These are phyloP conservation scores for Leptodactylus fuscus DNA, from an alignment of 2,113 vertebrate genomes.

Conservation along the genomic window DNA sequence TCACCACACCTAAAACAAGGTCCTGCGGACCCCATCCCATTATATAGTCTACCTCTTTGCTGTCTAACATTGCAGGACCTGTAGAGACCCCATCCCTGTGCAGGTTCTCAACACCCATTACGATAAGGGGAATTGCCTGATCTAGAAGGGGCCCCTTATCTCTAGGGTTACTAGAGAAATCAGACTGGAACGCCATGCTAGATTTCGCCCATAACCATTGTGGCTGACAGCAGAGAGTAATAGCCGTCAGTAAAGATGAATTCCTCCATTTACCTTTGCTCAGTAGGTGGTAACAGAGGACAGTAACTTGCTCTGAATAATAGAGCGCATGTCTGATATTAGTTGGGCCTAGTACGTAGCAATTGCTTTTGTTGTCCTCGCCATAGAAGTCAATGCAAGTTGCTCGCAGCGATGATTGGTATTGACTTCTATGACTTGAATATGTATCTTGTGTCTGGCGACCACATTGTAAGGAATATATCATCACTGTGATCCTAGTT, in stretches of 20 bases:
- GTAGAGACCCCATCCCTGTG: no score
- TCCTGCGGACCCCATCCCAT: no score
- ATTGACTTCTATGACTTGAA: neutral
- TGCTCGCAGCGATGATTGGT: neutral
- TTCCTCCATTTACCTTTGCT: no score
- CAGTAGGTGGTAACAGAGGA: neutral
- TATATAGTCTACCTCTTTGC: no score
- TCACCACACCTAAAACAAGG: no score
- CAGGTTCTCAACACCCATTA: no score
- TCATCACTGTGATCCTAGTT: neutral
- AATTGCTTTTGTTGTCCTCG: neutral
- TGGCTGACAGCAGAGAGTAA: neutral
- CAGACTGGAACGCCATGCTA: no score
- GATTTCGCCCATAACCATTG: no score
- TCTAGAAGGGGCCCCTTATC: no score
- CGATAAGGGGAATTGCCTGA: no score
- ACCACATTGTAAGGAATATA: neutral
- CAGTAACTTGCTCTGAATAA: neutral
- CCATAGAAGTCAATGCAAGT: neutral
- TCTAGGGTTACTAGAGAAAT: no score
- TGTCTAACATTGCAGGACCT: no score
- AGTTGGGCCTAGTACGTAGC: neutral
- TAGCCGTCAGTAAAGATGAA: neutral
- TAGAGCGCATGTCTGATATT: neutral
- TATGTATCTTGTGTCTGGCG: neutral